A percentile compares a stretch with the other conserved stretches of the same genome.
Conservation (phyloP, 2,113 vertebrate genomes). For the Amblyornis subalaris region DNA sequence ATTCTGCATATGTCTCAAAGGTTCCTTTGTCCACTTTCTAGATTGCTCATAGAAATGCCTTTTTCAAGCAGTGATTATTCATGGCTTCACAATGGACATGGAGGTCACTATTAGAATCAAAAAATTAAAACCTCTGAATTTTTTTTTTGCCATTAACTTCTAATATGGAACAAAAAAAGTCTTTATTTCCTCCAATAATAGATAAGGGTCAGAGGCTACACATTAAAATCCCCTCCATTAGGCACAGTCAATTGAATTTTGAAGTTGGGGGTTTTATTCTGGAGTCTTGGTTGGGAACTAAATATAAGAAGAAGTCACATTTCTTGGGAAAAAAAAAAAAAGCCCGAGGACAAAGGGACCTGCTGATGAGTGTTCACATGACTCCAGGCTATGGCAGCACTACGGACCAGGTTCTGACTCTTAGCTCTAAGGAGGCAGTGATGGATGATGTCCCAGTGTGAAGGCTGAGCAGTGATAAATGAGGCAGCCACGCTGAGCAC, state of each 20-base stretch:
- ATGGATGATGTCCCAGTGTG: conserved; percentile 51
- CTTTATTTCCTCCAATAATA: conserved; percentile 59
- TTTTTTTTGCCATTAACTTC: conserved; percentile 30
- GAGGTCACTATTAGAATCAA: conserved; percentile 2
- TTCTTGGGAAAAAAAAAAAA: conserved; percentile 39
- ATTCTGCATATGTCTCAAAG: neutral
- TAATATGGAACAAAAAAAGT: conserved; percentile 57
- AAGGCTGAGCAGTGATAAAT: conserved; percentile 59
- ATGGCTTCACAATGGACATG: conserved; percentile 40
- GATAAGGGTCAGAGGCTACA: conserved; percentile 41
- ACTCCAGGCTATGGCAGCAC: neutral
- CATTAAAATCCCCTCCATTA: conserved; percentile 63
- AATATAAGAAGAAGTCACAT: conserved; percentile 40
- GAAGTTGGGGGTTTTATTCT: conserved; percentile 14
- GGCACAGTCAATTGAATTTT: conserved; percentile 57
- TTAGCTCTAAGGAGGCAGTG: conserved; percentile 51
- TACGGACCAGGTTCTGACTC: conserved; percentile 5
- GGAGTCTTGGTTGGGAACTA: conserved; percentile 44
- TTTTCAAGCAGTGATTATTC: conserved; percentile 45
- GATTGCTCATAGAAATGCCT: conserved; percentile 13
- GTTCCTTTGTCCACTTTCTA: conserved; percentile 37
- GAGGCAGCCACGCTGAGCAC: conserved; percentile 15
- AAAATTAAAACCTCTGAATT: conserved; percentile 19
- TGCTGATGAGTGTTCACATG: conserved; percentile 20
- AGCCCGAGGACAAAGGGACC: conserved; percentile 50